These are phyloP conservation scores for Adrianichthys oophorus DNA, from an alignment of 2,797 vertebrate species.

Conservation along the genomic window DNA sequence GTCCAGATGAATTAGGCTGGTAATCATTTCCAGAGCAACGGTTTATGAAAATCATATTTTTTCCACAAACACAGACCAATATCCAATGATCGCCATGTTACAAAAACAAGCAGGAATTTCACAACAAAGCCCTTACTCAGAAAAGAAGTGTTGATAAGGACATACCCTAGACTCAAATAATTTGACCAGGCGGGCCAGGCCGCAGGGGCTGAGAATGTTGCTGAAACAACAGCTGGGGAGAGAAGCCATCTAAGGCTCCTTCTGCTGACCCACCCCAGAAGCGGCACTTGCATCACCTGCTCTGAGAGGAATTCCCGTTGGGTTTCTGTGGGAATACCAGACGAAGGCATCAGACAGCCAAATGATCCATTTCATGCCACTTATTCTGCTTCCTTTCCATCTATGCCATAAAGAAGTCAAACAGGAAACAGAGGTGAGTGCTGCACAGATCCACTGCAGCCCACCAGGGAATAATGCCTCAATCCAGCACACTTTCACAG, in stretches of 20 bases:
- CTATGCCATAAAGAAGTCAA: not conserved
- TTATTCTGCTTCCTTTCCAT: slow-evolving; percentile 36
- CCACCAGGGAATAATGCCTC: slow-evolving; percentile 45
- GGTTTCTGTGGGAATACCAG: slow-evolving; percentile 74
- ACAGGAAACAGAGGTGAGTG: slow-evolving; percentile 44
- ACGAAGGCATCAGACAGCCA: slow-evolving; percentile 51
- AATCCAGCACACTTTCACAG: slow-evolving; percentile 35
- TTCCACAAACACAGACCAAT: not conserved
- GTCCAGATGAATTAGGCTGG: slow-evolving; percentile 27
- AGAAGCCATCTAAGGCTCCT: slow-evolving; percentile 63
- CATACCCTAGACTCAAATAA: slow-evolving; percentile 73
- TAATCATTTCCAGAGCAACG: slow-evolving; percentile 29
- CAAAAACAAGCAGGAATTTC: slow-evolving; percentile 40
- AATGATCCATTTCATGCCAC: slow-evolving; percentile 48
- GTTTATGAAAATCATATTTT: slow-evolving; percentile 20
- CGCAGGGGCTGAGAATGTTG: slow-evolving; percentile 65
- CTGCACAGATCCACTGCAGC: slow-evolving; percentile 7
- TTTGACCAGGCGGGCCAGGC: slow-evolving; percentile 68
- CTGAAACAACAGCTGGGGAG: slow-evolving; percentile 76
- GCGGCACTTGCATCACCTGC: slow-evolving; percentile 76
- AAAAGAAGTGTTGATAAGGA: slow-evolving; percentile 71
- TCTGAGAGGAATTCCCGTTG: slow-evolving; percentile 69
- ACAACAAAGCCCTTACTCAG: slow-evolving; percentile 41
- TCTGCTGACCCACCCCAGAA: slow-evolving; percentile 42
- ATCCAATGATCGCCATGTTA: too few relatives aligned